phyloP scores from a whole-genome alignment of 2,113 vertebrate species.

The Oryzias javanicus region DNA sequence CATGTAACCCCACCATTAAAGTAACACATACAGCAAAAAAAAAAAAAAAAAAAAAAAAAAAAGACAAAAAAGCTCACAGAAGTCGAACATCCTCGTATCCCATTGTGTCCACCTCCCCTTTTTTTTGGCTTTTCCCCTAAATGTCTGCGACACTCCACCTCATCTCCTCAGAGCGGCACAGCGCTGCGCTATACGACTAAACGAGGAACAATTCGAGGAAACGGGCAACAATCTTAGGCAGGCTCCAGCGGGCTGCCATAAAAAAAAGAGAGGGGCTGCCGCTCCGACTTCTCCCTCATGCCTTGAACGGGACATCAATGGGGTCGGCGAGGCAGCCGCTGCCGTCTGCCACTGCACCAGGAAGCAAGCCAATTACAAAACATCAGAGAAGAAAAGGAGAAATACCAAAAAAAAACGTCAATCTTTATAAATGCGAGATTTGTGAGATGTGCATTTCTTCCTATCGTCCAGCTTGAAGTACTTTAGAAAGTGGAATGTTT shows the following conservation, averaged over 20 bases:
- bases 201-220: slow-evolving; percentile 79
- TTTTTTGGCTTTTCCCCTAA: slow-evolving; percentile 47
- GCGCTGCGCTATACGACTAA: slow-evolving; percentile 57
- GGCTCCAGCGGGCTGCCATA: slow-evolving; percentile 75
- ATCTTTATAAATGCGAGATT: slow-evolving; percentile 43
- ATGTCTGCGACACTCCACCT: slow-evolving; percentile 67
- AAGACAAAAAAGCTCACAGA: slow-evolving; percentile 10
- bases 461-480: slow-evolving; percentile 26
- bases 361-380: slow-evolving; percentile 69
- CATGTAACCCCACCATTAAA: slow-evolving; percentile 11
- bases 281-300: slow-evolving; percentile 57
- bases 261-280: slow-evolving; percentile 63
- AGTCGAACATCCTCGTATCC: slow-evolving; percentile 19
- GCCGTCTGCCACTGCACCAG: slow-evolving; percentile 61
- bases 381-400: slow-evolving; percentile 31
- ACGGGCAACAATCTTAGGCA: slow-evolving; percentile 74
- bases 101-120: slow-evolving; percentile 52
- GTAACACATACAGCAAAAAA: slow-evolving; percentile 1
- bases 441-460: slow-evolving; percentile 26
- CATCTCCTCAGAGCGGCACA: slow-evolving; percentile 52
- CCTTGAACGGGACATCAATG: slow-evolving; percentile 77
- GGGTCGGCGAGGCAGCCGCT: slow-evolving; percentile 55
- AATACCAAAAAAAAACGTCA: slow-evolving; percentile 36
- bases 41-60: slow-evolving; percentile 9
- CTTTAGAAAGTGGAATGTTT: slow-evolving; percentile 53